These are phyloP conservation scores for Nycticebus coucang DNA, from an alignment of 2,113 vertebrate species.

Conservation along the genomic window DNA sequence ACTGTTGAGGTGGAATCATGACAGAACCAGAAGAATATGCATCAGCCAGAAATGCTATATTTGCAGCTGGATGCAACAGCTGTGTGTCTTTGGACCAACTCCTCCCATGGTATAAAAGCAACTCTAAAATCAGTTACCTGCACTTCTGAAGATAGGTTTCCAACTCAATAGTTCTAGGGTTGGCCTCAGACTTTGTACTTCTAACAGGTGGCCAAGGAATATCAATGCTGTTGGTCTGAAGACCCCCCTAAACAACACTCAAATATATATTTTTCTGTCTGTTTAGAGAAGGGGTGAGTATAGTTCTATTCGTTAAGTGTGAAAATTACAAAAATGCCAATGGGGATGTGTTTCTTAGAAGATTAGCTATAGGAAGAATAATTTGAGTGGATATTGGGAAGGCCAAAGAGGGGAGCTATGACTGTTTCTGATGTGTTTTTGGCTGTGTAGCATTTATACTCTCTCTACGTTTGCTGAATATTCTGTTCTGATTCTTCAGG, in stretches of 20 bases:
- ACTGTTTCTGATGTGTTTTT: background rate
- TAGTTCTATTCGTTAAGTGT: background rate
- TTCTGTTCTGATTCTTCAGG: background rate
- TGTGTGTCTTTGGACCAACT: background rate
- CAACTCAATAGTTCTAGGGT: background rate
- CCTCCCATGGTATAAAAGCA: background rate
- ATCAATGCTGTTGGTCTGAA: background rate
- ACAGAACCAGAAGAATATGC: background rate
- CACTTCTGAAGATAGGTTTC: background rate
- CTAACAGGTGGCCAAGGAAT: background rate
- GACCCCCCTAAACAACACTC: background rate
- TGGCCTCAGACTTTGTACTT: background rate
- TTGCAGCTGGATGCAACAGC: background rate
- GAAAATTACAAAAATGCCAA: background rate
- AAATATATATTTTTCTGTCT: background rate
- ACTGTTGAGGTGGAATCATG: background rate
- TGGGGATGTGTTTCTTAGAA: background rate
- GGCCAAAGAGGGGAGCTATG: background rate
- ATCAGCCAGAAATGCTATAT: background rate
- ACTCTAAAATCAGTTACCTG: background rate
- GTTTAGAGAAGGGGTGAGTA: background rate
- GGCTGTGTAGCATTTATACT: background rate
- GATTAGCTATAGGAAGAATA: background rate
- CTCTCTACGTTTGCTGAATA: background rate
- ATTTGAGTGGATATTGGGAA: background rate